Evolutionary conservation across 92 coral and sea anemone genomes (phyloP).

Genomic region (Umimayanthus chanpuru): DNA sequence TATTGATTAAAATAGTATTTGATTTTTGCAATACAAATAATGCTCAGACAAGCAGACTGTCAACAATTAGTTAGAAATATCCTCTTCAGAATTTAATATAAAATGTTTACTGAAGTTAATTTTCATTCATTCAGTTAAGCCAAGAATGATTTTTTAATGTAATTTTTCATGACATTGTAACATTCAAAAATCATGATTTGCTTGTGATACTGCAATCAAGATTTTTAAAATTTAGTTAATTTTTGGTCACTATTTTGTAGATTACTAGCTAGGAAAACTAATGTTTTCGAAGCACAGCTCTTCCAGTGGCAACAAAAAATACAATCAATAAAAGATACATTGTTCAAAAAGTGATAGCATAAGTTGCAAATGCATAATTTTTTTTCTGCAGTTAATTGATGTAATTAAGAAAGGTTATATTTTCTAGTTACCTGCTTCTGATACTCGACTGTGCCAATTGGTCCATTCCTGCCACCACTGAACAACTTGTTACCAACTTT

Average conservation of each 20-base stretch:
- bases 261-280: background rate
- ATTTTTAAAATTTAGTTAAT: no score
- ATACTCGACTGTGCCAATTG: conserved; percentile 19
- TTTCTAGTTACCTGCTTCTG: background rate
- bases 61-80: background rate
- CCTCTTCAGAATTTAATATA: background rate
- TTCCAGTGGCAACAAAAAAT: background rate
- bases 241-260: background rate
- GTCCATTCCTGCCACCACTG: conserved; percentile 58
- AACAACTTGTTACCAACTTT: conserved; percentile 45
- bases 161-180: background rate
- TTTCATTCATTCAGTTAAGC: no score
- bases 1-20: background rate
- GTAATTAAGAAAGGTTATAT: background rate
- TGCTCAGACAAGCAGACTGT: background rate
- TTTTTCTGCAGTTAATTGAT: no score
- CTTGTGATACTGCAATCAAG: background rate
- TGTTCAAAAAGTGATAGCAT: background rate
- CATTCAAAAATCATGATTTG: background rate
- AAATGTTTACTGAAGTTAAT: background rate
- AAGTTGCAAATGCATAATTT: background rate
- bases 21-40: background rate
- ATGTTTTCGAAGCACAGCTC: background rate
- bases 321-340: no score
- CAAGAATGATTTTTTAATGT: no score